Evolutionary conservation across 1,140 invertebrate genomes (phyloP), one percentile per base, ranked within the genome.

Genomic region (Melitaea cinxia): DNA sequence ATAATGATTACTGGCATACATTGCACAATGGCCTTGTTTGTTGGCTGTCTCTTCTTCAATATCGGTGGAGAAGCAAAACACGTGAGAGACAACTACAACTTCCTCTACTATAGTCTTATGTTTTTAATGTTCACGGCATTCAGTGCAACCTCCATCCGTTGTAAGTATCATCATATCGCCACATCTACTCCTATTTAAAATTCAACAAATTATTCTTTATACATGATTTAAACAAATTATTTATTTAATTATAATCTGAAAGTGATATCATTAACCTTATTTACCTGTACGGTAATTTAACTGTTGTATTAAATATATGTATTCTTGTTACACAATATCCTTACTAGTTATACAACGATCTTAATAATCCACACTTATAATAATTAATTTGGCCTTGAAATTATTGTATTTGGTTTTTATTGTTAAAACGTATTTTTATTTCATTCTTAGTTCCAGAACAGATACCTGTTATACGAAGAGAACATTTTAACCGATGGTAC

Each of bases 401-500:
- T n/a, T n/a, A n/a, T n/a, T n/a, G n/a, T n/a, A n/a, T n/a, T n/a
- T n/a, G n/a, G n/a, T n/a, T n/a, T n/a, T n/a, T n/a, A n/a, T n/a
- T n/a, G n/a, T n/a, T n/a, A 35, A 35, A 35, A 56, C 5, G 12
- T 23, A 14, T 3, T 24, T 24, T 9, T 50, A 2, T 23, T 53
- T 53, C 24, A 23, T 69, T 93, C 93, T 60, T 87, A 98, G 97
- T 98, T 94, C 97, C 97, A 14, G 91, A 95, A 72, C 96, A 98
- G 90, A 92, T 98, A 78, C 94, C 95, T 12, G 94, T 98, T 45
- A 94, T 98, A 67, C 93, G 94, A 12, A 92, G 96, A 56, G 97
- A 99, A 78, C 95, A 98, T 79, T 96, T 98, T 56, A 99, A 99
- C 89, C 94, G 96, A 57, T 99, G 97, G 97, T 98, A 98, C 89